These are phyloP conservation scores for Lasioglossum baleicum DNA, from an alignment of 1,140 invertebrate genomes.

Conservation along the genomic window DNA sequence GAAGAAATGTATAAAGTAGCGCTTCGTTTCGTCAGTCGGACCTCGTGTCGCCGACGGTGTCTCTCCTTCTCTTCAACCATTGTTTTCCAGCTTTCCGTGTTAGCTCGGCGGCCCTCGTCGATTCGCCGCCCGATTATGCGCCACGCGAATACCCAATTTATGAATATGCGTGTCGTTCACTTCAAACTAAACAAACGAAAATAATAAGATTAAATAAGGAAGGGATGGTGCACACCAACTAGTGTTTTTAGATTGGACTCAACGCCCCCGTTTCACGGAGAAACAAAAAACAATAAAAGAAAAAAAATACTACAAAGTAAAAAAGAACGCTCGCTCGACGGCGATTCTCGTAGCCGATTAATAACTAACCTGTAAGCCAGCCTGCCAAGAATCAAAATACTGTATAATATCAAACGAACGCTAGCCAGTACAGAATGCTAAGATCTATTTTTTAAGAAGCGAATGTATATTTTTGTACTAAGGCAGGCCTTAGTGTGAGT, in stretches of 20 bases:
- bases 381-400: constrained; percentile 71
- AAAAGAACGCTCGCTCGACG: constrained; percentile 68
- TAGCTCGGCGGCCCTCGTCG: constrained; percentile 36
- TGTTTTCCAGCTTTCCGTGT: constrained; percentile 50
- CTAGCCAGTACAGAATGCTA: constrained; percentile 73
- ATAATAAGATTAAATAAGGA: not conserved
- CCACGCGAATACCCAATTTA: constrained; percentile 46
- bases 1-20: too few relatives aligned
- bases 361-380: constrained; percentile 60
- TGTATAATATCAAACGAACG: constrained; percentile 63
- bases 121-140: constrained; percentile 32
- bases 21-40: too few relatives aligned
- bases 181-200: not conserved
- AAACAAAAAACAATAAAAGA: not conserved
- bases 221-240: constrained; percentile 68
- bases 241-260: constrained; percentile 68
- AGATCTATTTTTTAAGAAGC: constrained; percentile 80
- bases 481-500: constrained; percentile 78
- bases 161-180: constrained; percentile 54
- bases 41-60: not conserved
- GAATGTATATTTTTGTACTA: constrained; percentile 80
- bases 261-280: constrained; percentile 36
- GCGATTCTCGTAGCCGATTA: constrained; percentile 61
- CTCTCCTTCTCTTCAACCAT: not conserved
- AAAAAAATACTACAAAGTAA: not conserved